Evolutionary conservation across 2,113 vertebrate species (phyloP), one percentile per base, ranked within the genome.

Genomic region (Colistium nudipinnis): DNA sequence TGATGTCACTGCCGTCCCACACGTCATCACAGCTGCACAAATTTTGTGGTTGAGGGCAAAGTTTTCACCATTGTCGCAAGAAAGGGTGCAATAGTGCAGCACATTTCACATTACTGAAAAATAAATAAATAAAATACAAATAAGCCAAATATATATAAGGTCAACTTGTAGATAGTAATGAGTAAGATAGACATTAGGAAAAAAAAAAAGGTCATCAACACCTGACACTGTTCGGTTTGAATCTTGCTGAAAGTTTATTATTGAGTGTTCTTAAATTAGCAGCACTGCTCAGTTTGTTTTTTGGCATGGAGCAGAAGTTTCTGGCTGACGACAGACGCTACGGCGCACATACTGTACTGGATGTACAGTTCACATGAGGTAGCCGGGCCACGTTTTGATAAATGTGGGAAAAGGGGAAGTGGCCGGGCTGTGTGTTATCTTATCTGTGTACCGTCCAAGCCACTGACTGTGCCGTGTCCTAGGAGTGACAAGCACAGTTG

Each of bases 351-450:
- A 64, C 36, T 56, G 52, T 49, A 20, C 60, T 53, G 22, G 20
- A 79, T 19, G 59, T 55, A 65, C 52, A 41, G 82, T 63, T 79
- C 74, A 77, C 65, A 71, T 38, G 72, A 83, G 77, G 76, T 81
- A 65, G 64, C 79, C 19, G 36, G 70, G 17, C 62, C 44, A 45
- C 44, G 33, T 61, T 79, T 65, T 86, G 85, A 88, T 80, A 72
- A 84, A 87, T 87, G 85, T 89, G 88, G 86, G 88, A 88, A 89
- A 77, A 70, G 57, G 78, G 85, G 88, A 89, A 87, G 76, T 71
- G 76, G 64, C 74, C 73, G 68, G 43, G 24, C 73, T 38, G 48
- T 39, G 59, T 51, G 68, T 83, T 88, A 89, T 87, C 88, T 89
- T 87, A 86, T 89, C 87, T 87, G 73, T 80, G 72, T 69, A 64